phyloP scores from a whole-genome alignment of 2,888 invertebrate genomes.

The Drosophila hamatofila region DNA sequence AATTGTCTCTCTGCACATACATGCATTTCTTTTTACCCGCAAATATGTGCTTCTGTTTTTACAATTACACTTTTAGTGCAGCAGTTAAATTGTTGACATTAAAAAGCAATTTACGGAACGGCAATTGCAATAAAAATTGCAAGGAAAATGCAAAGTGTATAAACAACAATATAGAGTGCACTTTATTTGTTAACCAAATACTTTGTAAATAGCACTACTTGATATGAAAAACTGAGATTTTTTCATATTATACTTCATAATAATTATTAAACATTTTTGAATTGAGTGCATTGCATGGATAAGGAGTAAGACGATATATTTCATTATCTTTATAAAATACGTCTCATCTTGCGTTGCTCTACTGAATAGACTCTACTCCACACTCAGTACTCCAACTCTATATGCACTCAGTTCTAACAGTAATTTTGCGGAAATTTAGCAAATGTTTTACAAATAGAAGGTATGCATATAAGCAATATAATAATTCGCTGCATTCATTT shows the following conservation, averaged over 20 bases:
- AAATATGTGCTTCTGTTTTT: constrained; percentile 21
- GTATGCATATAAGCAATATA: too few species aligned
- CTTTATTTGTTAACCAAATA: background rate
- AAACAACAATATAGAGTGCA: background rate
- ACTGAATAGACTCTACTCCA: too few species aligned
- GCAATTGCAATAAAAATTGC: constrained; percentile 46
- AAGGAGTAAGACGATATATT: too few species aligned
- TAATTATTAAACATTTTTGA: too few species aligned
- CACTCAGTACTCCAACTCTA: background rate
- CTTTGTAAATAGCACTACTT: background rate
- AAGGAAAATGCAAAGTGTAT: constrained; percentile 22
- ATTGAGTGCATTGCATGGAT: too few species aligned
- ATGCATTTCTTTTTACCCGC: constrained; percentile 1
- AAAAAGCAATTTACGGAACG: constrained; percentile 57
- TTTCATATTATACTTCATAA: too few species aligned
- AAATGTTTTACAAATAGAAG: background rate
- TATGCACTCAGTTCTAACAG: background rate
- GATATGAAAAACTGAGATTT: too few species aligned
- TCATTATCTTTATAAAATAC: background rate
- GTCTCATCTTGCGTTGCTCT: background rate
- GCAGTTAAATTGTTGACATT: constrained; percentile 51
- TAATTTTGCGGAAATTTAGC: background rate
- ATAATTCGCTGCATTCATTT: too few species aligned
- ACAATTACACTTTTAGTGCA: background rate
- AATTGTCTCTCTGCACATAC: background rate